A percentile compares a stretch with the other conserved stretches of the same genome.
Evolutionary conservation across 2,888 invertebrate genomes (phyloP).

Genomic region (Callimorpha dominula): DNA sequence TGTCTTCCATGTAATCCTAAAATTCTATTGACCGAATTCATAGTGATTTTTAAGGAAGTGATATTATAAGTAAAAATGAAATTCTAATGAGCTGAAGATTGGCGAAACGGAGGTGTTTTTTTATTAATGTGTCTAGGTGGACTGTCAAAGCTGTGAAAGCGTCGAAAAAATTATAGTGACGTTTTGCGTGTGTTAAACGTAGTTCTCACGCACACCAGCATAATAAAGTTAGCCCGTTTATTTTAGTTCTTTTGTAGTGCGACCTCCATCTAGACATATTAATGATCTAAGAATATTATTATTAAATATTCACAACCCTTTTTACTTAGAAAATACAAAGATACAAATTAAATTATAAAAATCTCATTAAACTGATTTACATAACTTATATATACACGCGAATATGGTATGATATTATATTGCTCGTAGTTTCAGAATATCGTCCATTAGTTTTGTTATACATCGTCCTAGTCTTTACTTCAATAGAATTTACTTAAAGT

Average conservation of each 20-base stretch:
- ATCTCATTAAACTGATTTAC: not conserved
- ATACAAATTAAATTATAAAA: not conserved
- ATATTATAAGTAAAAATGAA: constrained; percentile 18
- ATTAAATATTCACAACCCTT: not conserved
- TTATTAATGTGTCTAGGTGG: too few relatives aligned
- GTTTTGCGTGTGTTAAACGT: too few relatives aligned
- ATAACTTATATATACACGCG: too few relatives aligned
- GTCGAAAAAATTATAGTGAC: too few relatives aligned
- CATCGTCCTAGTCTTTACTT: not conserved
- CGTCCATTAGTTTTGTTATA: not conserved
- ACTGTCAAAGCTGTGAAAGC: too few relatives aligned
- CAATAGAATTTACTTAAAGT: constrained; percentile 42
- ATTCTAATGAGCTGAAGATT: not conserved
- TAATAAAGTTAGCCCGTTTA: too few relatives aligned
- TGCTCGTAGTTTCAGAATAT: not conserved
- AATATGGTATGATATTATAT: too few relatives aligned
- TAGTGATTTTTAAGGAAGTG: constrained; percentile 61
- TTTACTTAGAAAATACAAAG: not conserved
- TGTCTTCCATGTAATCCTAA: constrained; percentile 62
- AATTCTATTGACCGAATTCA: constrained; percentile 68
- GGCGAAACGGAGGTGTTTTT: not conserved
- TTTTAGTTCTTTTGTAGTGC: too few relatives aligned
- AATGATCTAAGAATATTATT: not conserved
- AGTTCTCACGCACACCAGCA: too few relatives aligned
- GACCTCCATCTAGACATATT: too few relatives aligned